Evolutionary conservation across 2,797 vertebrate species (phyloP).

Genomic region (Oreonectes daqikongensis): DNA sequence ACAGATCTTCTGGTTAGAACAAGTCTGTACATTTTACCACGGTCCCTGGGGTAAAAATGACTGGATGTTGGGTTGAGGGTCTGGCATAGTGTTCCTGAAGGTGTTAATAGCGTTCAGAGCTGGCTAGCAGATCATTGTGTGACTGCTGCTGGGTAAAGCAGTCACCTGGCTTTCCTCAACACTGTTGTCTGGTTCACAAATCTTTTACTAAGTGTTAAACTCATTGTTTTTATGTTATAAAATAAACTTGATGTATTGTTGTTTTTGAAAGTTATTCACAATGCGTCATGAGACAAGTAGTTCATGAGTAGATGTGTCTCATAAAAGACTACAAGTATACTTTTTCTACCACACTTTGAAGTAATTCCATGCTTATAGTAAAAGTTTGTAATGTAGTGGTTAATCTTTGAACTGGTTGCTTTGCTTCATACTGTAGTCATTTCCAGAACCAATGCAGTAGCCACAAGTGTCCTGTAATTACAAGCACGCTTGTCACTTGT

Average conservation of each 20-base stretch:
- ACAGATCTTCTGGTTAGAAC: neutral
- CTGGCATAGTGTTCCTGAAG: constrained; percentile 20
- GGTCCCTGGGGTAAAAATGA: constrained; percentile 1
- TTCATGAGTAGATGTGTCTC: neutral
- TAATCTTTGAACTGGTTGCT: neutral
- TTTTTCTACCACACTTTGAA: neutral
- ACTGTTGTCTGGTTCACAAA: too few relatives aligned
- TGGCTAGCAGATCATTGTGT: constrained; percentile 12
- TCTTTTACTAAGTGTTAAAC: too few relatives aligned
- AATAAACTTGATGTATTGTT: too few relatives aligned
- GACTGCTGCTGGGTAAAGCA: constrained; percentile 33
- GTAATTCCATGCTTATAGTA: neutral
- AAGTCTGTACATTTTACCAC: neutral
- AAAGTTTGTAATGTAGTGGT: neutral
- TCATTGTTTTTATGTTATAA: too few relatives aligned
- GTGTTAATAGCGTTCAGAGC: constrained; percentile 13
- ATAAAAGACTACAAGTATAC: neutral
- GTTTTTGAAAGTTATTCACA: neutral
- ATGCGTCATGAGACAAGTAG: neutral
- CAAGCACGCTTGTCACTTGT: neutral
- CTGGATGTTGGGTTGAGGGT: constrained; percentile 5
- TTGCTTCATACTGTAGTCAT: neutral
- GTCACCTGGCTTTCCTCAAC: constrained; percentile 51
- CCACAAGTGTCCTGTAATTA: too few relatives aligned
- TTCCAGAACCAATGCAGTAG: too few relatives aligned